Evolutionary conservation across 1,140 invertebrate genomes (phyloP).

Genomic region (Coelopa frigida): DNA sequence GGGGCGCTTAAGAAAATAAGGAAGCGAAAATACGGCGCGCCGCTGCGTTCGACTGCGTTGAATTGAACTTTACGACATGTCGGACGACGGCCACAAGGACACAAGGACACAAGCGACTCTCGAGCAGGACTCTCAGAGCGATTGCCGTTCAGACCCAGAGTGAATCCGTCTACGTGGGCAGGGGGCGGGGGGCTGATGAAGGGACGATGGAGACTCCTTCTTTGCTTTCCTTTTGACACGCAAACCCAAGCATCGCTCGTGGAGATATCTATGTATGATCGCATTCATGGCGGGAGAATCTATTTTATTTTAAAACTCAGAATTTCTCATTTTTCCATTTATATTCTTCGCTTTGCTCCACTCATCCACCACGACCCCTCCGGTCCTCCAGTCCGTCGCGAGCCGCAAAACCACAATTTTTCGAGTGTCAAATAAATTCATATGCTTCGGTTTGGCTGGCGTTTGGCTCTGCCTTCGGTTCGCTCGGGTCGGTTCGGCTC

Average conservation of each 20-base stretch:
- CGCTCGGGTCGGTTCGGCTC: constrained; percentile 22
- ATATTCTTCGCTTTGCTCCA: no score
- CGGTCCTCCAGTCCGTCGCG: not conserved
- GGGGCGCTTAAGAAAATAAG: constrained; percentile 28
- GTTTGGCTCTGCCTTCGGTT: no score
- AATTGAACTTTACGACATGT: constrained; percentile 27
- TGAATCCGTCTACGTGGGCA: not conserved
- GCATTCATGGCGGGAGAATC: not conserved
- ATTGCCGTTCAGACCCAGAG: not conserved
- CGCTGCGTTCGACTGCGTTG: no score
- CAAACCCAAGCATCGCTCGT: not conserved
- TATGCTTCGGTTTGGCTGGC: constrained; percentile 21
- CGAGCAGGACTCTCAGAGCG: constrained; percentile 6
- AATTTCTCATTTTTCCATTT: not conserved
- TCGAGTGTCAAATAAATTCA: constrained; percentile 44
- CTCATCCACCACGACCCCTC: not conserved
- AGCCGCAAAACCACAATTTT: constrained; percentile 38
- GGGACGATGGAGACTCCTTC: not conserved
- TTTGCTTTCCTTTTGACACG: not conserved
- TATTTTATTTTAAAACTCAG: constrained; percentile 7
- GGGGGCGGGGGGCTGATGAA: not conserved
- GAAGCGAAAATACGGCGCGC: constrained; percentile 32
- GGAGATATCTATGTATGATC: not conserved
- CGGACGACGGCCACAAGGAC: not conserved
- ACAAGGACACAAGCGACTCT: not conserved